Evolutionary conservation across 2,888 invertebrate genomes (phyloP).

Genomic region (Alitta virens): DNA sequence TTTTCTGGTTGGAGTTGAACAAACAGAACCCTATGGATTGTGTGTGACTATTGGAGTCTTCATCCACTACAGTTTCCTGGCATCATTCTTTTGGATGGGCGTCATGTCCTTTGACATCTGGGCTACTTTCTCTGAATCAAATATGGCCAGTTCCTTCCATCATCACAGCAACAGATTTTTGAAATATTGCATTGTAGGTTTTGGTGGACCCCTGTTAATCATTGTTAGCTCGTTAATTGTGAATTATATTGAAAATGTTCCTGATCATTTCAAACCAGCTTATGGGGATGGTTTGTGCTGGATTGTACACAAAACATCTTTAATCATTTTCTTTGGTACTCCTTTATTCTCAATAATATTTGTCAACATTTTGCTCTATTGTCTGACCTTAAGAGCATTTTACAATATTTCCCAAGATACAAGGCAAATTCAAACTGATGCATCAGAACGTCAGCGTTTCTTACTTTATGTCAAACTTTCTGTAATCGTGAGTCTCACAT

Average conservation of each 20-base stretch:
- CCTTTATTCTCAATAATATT: background rate
- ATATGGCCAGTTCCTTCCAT: background rate
- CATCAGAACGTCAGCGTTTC: background rate
- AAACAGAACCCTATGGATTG: background rate
- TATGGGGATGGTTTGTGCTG: conserved; percentile 1
- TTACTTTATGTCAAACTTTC: conserved; percentile 1
- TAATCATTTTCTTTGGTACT: background rate
- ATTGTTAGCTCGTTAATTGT: background rate
- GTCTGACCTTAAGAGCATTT: background rate
- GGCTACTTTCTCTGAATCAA: background rate
- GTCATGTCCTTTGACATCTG: conserved; percentile 13
- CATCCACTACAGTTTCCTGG: conserved; percentile 11
- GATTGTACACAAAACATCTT: background rate
- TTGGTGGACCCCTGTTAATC: background rate
- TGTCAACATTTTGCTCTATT: background rate
- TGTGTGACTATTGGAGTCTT: conserved; percentile 8
- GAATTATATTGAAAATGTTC: background rate
- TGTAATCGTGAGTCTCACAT: conserved; percentile 4
- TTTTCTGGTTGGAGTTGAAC: conserved; percentile 59
- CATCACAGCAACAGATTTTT: background rate
- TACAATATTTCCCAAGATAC: background rate
- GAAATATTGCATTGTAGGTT: background rate
- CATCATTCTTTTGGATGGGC: conserved; percentile 17
- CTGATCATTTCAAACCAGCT: background rate
- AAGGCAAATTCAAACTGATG: background rate